phyloP scores from a whole-genome alignment of 2,888 invertebrate genomes.

The Unio pictorum region DNA sequence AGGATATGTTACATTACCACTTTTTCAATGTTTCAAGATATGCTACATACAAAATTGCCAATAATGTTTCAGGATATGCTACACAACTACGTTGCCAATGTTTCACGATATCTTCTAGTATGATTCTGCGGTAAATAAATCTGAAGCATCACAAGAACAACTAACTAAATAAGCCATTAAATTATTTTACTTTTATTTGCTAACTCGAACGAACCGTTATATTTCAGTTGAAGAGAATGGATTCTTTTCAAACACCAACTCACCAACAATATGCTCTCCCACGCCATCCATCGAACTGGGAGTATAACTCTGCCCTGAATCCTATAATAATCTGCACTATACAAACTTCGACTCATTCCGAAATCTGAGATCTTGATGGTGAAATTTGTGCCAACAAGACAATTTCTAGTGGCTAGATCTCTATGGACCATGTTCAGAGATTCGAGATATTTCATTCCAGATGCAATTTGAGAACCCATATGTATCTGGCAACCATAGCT shows the following conservation, averaged over 20 bases:
- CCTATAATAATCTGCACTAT: conserved; percentile 83
- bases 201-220: not conserved
- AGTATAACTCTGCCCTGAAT: conserved; percentile 85
- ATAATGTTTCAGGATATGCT: too few species aligned
- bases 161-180: not conserved
- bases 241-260: conserved; percentile 15
- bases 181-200: not conserved
- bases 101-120: too few species aligned
- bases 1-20: too few species aligned
- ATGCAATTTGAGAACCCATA: conserved; percentile 88
- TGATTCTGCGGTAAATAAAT: too few species aligned
- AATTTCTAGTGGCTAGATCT: conserved; percentile 90
- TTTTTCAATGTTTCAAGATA: too few species aligned
- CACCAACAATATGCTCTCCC: conserved; percentile 83
- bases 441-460: conserved; percentile 92
- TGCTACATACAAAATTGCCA: too few species aligned
- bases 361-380: conserved; percentile 74
- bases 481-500: conserved; percentile 88
- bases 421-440: conserved; percentile 91
- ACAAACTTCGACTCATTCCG: conserved; percentile 70
- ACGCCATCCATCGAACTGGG: conserved; percentile 92
- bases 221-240: not conserved
- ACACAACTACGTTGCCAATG: too few species aligned
- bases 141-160: not conserved
- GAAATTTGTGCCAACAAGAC: conserved; percentile 86